Conservation (phyloP, 2,888 invertebrate genomes). For the Andrena chrysosceles region DNA sequence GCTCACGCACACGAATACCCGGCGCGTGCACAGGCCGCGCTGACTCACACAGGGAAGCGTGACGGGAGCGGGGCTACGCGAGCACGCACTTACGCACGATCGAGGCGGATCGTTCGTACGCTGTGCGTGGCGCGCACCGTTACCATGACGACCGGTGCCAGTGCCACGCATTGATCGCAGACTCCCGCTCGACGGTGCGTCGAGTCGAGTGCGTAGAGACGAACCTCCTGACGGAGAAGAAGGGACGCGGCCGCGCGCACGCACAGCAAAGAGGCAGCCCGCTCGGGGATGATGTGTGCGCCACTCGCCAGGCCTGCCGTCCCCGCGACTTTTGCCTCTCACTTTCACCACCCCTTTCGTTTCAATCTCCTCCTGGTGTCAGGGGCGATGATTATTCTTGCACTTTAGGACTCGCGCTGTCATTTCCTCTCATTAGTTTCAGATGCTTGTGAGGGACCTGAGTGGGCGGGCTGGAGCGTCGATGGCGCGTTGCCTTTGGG, state of each 20-base stretch:
- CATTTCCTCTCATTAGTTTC: neutral
- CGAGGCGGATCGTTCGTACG: constrained; percentile 80
- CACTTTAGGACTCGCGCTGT: neutral
- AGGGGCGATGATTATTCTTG: neutral
- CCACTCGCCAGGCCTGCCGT: constrained; percentile 34
- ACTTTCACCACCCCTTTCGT: neutral
- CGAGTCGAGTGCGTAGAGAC: constrained; percentile 78
- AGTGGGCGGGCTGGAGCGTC: neutral
- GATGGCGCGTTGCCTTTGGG: too few species aligned
- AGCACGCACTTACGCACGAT: constrained; percentile 77
- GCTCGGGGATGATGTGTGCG: constrained; percentile 60
- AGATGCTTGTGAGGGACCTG: neutral
- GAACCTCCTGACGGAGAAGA: constrained; percentile 68
- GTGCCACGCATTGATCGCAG: constrained; percentile 85
- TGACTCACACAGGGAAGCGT: neutral
- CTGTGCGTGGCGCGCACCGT: constrained; percentile 81
- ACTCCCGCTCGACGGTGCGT: constrained; percentile 82
- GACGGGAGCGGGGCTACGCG: constrained; percentile 44
- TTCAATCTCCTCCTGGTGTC: neutral
- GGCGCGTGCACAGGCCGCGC: neutral
- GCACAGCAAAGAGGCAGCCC: constrained; percentile 48
- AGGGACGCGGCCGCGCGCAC: constrained; percentile 46
- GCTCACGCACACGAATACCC: neutral
- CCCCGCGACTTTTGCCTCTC: constrained; percentile 41
- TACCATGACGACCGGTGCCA: constrained; percentile 83